These are phyloP conservation scores for Pipistrellus nathusii DNA, from an alignment of 2,797 vertebrate species.

Conservation along the genomic window DNA sequence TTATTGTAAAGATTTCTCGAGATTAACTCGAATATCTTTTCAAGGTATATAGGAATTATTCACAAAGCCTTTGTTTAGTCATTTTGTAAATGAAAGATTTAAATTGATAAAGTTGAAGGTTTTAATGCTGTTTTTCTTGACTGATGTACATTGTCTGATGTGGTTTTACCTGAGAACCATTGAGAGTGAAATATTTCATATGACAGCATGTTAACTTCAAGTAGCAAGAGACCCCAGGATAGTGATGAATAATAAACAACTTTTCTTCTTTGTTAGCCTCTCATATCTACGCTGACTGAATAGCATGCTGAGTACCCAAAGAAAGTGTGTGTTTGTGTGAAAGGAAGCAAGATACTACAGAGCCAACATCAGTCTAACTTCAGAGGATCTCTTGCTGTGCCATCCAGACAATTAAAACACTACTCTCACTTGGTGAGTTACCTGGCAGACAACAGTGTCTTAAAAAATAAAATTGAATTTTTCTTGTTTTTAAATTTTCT, in stretches of 20 bases:
- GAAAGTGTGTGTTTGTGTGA: slow-evolving; percentile 57
- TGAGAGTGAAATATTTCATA: slow-evolving; percentile 70
- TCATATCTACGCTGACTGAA: not conserved
- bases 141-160: not conserved
- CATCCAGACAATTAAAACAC: slow-evolving; percentile 72
- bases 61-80: not conserved
- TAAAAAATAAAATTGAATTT: slow-evolving; percentile 75
- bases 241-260: slow-evolving; percentile 65
- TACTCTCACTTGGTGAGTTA: slow-evolving; percentile 54
- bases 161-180: slow-evolving; percentile 39
- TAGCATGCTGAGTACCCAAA: slow-evolving; percentile 46
- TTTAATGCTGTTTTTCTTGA: slow-evolving; percentile 43
- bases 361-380: slow-evolving; percentile 28
- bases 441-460: slow-evolving; percentile 14
- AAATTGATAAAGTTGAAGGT: not conserved
- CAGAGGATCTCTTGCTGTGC: slow-evolving; percentile 47
- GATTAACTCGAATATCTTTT: not conserved
- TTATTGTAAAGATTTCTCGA: not conserved
- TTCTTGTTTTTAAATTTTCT: slow-evolving; percentile 69
- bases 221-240: slow-evolving; percentile 45
- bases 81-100: slow-evolving; percentile 23
- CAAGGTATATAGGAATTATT: not conserved
- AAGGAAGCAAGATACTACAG: slow-evolving; percentile 56
- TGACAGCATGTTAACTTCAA: not conserved
- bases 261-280: slow-evolving; percentile 57